phyloP scores from a whole-genome alignment of 92 coral and sea anemone genomes.

The Phenganax marumi region DNA sequence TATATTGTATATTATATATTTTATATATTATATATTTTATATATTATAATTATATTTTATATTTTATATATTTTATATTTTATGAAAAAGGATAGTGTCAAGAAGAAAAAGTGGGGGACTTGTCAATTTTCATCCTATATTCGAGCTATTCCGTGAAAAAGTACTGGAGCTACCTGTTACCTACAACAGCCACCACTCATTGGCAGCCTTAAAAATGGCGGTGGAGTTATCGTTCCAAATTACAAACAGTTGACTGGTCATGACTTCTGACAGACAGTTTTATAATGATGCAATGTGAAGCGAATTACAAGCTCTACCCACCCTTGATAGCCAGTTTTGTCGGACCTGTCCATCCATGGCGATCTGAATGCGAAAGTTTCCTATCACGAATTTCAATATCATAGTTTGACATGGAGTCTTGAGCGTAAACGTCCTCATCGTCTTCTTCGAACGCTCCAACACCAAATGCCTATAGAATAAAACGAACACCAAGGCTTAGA shows the following conservation, averaged over 20 bases:
- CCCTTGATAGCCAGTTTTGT: constrained; percentile 65
- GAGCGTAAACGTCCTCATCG: constrained; percentile 79
- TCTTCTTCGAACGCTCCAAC: constrained; percentile 98
- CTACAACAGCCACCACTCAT: not conserved
- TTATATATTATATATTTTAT: too few relatives aligned
- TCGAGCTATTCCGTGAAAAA: not conserved
- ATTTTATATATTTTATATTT: too few relatives aligned
- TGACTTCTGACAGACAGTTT: too few relatives aligned
- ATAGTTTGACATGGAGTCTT: constrained; percentile 73
- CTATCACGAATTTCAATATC: constrained; percentile 65
- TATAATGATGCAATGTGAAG: not conserved
- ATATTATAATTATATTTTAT: too few relatives aligned
- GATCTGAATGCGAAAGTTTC: constrained; percentile 40
- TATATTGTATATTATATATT: too few relatives aligned
- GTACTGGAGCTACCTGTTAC: not conserved
- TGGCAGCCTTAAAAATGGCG: too few relatives aligned
- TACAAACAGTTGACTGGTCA: not conserved
- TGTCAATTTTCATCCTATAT: not conserved
- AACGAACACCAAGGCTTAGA: not conserved
- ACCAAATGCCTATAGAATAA: constrained; percentile 79
- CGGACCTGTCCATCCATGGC: constrained; percentile 96
- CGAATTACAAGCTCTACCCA: not conserved
- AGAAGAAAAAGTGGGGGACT: too few relatives aligned
- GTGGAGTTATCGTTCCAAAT: too few relatives aligned
- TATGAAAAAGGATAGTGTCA: too few relatives aligned